Evolutionary conservation across 2,113 vertebrate genomes (phyloP).

Genomic region (Forbesichthys agassizii): DNA sequence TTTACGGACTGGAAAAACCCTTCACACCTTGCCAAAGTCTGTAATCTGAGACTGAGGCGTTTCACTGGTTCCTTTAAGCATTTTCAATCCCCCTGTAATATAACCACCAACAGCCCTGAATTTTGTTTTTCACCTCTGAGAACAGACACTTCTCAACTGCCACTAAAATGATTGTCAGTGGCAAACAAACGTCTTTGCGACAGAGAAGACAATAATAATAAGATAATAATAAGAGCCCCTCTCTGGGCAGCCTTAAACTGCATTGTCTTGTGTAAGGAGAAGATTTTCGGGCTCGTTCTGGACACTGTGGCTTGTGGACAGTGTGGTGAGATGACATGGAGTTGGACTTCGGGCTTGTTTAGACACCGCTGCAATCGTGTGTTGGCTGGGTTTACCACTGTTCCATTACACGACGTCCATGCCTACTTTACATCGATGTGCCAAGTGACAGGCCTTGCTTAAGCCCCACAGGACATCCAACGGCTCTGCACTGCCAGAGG

Average conservation of each 20-base stretch:
- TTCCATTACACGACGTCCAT: conserved; percentile 12
- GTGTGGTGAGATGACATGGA: not conserved
- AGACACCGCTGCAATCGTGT: conserved; percentile 7
- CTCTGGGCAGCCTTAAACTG: too few relatives aligned
- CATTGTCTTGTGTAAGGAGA: not conserved
- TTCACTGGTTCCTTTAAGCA: too few relatives aligned
- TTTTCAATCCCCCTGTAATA: not conserved
- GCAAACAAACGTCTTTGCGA: too few relatives aligned
- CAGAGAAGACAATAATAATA: too few relatives aligned
- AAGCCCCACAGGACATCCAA: not conserved
- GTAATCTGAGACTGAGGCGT: not conserved
- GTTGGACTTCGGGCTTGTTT: conserved; percentile 27
- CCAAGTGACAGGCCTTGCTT: conserved; percentile 26
- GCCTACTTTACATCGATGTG: conserved; percentile 18
- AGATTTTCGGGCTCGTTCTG: too few relatives aligned
- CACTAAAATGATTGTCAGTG: too few relatives aligned
- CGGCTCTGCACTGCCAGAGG: too few relatives aligned
- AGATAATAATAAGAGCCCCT: too few relatives aligned
- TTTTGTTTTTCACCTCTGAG: not conserved
- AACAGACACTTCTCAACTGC: not conserved
- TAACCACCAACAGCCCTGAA: not conserved
- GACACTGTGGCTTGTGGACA: not conserved
- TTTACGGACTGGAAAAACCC: too few relatives aligned
- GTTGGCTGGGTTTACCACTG: conserved; percentile 1
- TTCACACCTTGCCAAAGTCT: not conserved